Percentiles rank a stretch among this genome's conserved stretches.
phyloP scores from a whole-genome alignment of 1,140 invertebrate species.

The Apis dorsata region DNA sequence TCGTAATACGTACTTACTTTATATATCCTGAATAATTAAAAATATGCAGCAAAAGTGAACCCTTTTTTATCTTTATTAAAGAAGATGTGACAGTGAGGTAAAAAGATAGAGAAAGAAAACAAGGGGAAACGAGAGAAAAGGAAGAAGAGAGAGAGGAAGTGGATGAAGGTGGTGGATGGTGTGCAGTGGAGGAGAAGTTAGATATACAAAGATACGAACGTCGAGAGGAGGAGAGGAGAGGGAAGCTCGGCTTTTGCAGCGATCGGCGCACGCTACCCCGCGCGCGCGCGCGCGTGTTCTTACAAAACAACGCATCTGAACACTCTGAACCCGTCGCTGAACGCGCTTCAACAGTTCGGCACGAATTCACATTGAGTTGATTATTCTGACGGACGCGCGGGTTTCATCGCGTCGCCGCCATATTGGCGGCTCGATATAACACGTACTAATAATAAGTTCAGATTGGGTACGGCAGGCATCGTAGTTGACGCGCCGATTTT shows the following conservation, averaged over 20 bases:
- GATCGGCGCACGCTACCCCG: constrained; percentile 61
- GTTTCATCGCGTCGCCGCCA: constrained; percentile 63
- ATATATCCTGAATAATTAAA: constrained; percentile 24
- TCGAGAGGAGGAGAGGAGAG: constrained; percentile 11
- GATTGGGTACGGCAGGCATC: constrained; percentile 50
- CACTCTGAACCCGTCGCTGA: constrained; percentile 67
- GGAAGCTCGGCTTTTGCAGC: constrained; percentile 54
- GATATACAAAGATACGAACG: constrained; percentile 29
- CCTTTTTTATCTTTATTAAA: constrained; percentile 21
- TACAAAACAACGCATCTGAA: constrained; percentile 71
- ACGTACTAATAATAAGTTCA: constrained; percentile 68
- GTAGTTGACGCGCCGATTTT: constrained; percentile 47
- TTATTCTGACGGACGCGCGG: constrained; percentile 64
- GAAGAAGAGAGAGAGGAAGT: constrained; percentile 41
- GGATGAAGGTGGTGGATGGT: constrained; percentile 32
- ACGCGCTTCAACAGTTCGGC: constrained; percentile 68
- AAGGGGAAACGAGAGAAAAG: not conserved
- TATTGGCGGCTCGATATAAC: constrained; percentile 65
- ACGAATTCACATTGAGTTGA: constrained; percentile 67
- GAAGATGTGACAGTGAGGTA: not conserved
- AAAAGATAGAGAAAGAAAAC: constrained; percentile 4
- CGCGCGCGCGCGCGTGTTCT: constrained; percentile 61
- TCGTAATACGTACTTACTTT: not conserved
- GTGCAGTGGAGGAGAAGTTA: constrained; percentile 35
- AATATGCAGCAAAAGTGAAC: constrained; percentile 23